Base-by-base conservation (phyloP, 2,113 vertebrate species). In the Anarrhichthys ocellatus region DNA sequence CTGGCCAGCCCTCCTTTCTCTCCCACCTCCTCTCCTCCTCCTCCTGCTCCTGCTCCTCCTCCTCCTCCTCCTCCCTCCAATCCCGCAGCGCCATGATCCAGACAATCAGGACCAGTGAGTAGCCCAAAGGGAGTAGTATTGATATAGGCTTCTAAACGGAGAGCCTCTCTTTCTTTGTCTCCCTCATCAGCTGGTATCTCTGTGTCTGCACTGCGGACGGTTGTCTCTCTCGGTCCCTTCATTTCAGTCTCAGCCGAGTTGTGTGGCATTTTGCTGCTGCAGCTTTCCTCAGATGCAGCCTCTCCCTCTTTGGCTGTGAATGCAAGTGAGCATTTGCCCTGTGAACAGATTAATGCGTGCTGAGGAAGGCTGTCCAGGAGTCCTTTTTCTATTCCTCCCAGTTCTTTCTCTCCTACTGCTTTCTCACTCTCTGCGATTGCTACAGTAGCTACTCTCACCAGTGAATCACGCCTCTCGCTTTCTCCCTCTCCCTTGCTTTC, bases 401-500 rank as follows among this genome's bases (percentile, higher is more conserved):
- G 73, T 80, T 62, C 76, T 29, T 40, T 61, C 59, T 81, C 87
- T 83, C 65, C 81, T 32, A 1, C 69, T 76, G 81, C 86, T 65
- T 83, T 65, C 82, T 87, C 78, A 50, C 84, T 82, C 80, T 80
- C 85, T 88, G 76, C 72, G 56, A 76, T 56, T 56, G 87, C 78
- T 83, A 79, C 78, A 86, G 78, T 81, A 82, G 78, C 87, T 61
- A 63, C 88, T 75, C 82, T 89, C 78, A 83, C 84, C 81, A 61
- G 61, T 69, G 73, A 90, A 91, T 94, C 89, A 84, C 71, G 44
- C 84, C 87, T 91, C 87, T 76, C 82, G n/a, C 89, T 80, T 88
- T 93, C 93, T 93, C 89, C 77, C 87, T 90, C 92, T 93, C 92
- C 81, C 82, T 90, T 59, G 70, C 92, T 88, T 94, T 95, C 88